Evolutionary conservation across 92 coral and sea anemone genomes (phyloP), one percentile per base, ranked within the genome.

Genomic region (Actinernus sp.): DNA sequence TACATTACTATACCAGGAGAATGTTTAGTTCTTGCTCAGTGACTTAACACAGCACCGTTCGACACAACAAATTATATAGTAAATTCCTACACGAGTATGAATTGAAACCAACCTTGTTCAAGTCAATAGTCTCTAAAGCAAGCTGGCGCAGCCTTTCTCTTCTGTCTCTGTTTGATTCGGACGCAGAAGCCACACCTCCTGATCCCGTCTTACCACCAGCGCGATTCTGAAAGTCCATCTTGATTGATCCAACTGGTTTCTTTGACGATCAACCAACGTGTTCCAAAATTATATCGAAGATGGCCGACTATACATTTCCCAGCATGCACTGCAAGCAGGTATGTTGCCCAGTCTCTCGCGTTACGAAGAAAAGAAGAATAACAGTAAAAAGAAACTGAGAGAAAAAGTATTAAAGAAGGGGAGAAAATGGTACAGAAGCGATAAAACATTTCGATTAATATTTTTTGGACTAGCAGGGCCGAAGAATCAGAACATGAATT

Each of bases 171-270:
- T 94, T 94, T 1, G 97, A 91, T 63, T 94, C 97, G 9, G 97
- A 91, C 60, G 91, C 84, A 21, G 97, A 91, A 1, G 98, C 98
- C 2, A 94, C 98, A 31, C 98, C 98, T 26, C 98, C 98, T 30
- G 97, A 91, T 46, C 98, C 98, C 11, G 98, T 94, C 55, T 94
- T 94, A 3, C 98, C 98, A 2, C 98, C 98, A 39, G 97, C 98
- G 22, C 98, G 90, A 60, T 94, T 49, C 58, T 94, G 98, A 55
- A 94, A 94, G 76, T 94, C 98, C 98, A 94, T 94, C 26, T 61
- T 55, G 51, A n/a, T 0, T 43, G 9, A 20, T 3, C 0, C 12
- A 43, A 61, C 17, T 29, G 2, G 7, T 59, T 33, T 13, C 3
- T 8, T 14, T 68, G n/a, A 54, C 62, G 28, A 43, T 40, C 46